phyloP scores from a whole-genome alignment of 2,797 vertebrate species.

The Anabas testudineus region DNA sequence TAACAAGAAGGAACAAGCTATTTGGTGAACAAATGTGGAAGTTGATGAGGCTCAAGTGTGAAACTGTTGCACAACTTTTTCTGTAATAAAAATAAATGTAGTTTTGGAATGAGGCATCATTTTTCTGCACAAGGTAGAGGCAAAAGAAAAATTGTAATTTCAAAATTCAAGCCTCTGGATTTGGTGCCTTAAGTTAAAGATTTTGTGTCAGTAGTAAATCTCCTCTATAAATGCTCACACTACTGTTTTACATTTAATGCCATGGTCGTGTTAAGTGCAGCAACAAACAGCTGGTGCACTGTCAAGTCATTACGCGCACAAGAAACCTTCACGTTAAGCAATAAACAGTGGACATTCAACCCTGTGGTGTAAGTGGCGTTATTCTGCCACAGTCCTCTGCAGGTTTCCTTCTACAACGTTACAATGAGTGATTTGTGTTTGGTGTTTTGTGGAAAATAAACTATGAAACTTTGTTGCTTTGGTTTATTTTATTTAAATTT shows the following conservation, averaged over 20 bases:
- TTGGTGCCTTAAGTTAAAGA: constrained; percentile 72
- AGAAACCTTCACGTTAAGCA: constrained; percentile 2
- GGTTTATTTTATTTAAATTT: not conserved
- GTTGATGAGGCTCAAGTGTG: constrained; percentile 6
- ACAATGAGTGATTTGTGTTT: not conserved
- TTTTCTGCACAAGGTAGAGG: constrained; percentile 19
- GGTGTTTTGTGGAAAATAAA: not conserved
- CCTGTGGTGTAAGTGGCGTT: not conserved
- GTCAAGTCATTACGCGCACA: not conserved
- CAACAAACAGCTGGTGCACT: not conserved
- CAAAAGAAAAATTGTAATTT: constrained; percentile 11
- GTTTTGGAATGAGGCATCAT: constrained; percentile 53
- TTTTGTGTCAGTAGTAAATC: constrained; percentile 7
- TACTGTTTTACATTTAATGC: not conserved
- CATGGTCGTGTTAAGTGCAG: constrained; percentile 8
- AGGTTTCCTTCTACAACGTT: constrained; percentile 30
- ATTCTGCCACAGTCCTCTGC: not conserved
- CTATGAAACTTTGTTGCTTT: not conserved
- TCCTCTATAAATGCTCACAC: not conserved
- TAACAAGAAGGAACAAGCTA: rapidly evolving
- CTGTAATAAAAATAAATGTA: constrained; percentile 44
- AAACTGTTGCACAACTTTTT: constrained; percentile 34
- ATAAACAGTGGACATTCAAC: constrained; percentile 7
- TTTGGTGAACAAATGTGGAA: not conserved
- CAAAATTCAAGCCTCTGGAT: constrained; percentile 50